Evolutionary conservation across 2,113 vertebrate species (phyloP).

Genomic region (Alaudala cheleensis): DNA sequence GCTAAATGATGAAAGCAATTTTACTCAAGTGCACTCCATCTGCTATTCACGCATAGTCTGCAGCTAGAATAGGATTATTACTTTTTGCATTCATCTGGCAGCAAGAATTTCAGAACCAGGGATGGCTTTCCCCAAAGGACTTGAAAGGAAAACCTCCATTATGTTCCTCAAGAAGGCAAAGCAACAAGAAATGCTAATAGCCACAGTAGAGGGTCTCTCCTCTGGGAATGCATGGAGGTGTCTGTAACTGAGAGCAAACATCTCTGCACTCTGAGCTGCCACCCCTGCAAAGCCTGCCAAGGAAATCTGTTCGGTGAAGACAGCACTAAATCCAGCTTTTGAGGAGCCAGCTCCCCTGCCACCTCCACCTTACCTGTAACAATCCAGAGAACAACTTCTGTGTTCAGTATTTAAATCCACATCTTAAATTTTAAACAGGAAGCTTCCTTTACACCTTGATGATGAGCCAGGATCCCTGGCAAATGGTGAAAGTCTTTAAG

Average conservation of each 20-base stretch:
- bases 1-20: neutral
- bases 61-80: neutral
- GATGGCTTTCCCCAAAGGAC: neutral
- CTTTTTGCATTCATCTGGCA: constrained; percentile 16
- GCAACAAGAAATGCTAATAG: constrained; percentile 18
- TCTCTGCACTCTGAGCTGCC: neutral
- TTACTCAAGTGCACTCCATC: neutral
- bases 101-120: neutral
- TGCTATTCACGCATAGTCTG: neutral
- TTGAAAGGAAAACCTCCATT: constrained; percentile 23
- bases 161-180: constrained; percentile 4
- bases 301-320: neutral
- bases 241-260: neutral
- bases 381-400: constrained; percentile 6
- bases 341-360: neutral
- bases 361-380: neutral
- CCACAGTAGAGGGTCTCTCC: neutral
- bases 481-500: neutral
- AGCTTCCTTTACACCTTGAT: neutral
- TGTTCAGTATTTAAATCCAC: constrained; percentile 16
- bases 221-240: neutral
- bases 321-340: neutral
- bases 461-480: neutral
- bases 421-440: constrained; percentile 32
- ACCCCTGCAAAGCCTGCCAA: neutral